phyloP scores from a whole-genome alignment of 2,888 invertebrate genomes.

The Nomada hirtipes region DNA sequence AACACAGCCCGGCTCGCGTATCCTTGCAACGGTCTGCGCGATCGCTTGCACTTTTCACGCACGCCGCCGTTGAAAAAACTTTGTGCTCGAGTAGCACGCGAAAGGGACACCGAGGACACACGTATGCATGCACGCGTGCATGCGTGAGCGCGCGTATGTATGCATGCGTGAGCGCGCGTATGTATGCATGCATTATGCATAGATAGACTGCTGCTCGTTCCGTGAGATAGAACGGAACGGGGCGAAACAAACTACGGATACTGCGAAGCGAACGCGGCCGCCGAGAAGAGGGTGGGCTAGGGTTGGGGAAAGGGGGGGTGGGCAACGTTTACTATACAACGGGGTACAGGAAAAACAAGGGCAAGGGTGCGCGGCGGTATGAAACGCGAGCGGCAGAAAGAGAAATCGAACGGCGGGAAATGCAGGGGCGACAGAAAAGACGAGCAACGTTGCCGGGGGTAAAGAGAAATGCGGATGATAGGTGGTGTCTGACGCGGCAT shows the following conservation, averaged over 20 bases:
- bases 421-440: conserved; percentile 1
- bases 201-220: neutral
- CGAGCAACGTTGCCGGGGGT: neutral
- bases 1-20: conserved; percentile 33
- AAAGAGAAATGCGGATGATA: conserved; percentile 13
- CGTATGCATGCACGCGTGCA: neutral
- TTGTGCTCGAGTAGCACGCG: conserved; percentile 36
- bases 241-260: conserved; percentile 7
- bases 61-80: conserved; percentile 54
- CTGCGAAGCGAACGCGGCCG: neutral
- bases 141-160: neutral
- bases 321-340: conserved; percentile 23
- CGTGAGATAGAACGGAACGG: conserved; percentile 12
- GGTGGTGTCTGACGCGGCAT: conserved; percentile 63
- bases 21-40: conserved; percentile 22
- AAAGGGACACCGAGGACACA: neutral
- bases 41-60: conserved; percentile 61
- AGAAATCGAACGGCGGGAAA: conserved; percentile 43
- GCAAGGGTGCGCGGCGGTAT: neutral
- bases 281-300: neutral
- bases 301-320: neutral
- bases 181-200: neutral
- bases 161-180: neutral
- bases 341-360: conserved; percentile 39
- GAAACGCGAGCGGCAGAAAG: conserved; percentile 23